Conservation (phyloP, 2,888 invertebrate species). For the Melanotus villosus region DNA sequence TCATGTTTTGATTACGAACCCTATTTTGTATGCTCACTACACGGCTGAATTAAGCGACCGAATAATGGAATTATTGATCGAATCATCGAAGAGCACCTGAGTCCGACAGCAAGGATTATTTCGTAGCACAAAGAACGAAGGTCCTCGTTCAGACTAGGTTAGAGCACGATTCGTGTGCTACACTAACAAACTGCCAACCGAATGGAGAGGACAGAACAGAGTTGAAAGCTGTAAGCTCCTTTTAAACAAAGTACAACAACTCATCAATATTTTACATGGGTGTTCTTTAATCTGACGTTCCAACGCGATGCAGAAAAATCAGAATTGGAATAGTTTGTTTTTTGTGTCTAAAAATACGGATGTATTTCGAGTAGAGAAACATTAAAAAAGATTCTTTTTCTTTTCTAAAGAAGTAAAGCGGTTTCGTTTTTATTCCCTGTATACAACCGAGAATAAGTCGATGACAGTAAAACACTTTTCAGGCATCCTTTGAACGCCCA, state of each 20-base stretch:
- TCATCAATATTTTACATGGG: conserved; percentile 6
- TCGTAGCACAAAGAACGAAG: conserved; percentile 32
- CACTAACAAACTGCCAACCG: conserved; percentile 4
- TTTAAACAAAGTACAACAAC: neutral
- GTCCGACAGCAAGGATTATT: conserved; percentile 44
- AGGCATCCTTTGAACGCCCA: conserved; percentile 44
- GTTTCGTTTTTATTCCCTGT: conserved; percentile 36
- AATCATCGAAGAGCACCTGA: conserved; percentile 44
- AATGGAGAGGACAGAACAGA: conserved; percentile 1
- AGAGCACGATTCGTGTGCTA: conserved; percentile 26
- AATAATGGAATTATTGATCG: conserved; percentile 45
- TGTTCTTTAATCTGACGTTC: neutral
- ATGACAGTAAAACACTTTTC: conserved; percentile 46
- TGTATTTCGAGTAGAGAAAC: neutral
- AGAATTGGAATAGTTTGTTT: neutral
- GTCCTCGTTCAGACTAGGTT: conserved; percentile 18
- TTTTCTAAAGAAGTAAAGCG: conserved; percentile 24
- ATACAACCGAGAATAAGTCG: conserved; percentile 44
- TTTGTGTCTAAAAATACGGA: neutral
- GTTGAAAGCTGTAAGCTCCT: conserved; percentile 2
- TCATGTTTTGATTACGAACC: conserved; percentile 26
- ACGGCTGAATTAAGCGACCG: conserved; percentile 34
- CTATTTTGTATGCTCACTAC: conserved; percentile 20
- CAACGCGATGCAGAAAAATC: neutral
- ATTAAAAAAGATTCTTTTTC: neutral